Evolutionary conservation across 2,797 vertebrate species (phyloP), one percentile per base, ranked within the genome.

Genomic region (Spheniscus humboldti): DNA sequence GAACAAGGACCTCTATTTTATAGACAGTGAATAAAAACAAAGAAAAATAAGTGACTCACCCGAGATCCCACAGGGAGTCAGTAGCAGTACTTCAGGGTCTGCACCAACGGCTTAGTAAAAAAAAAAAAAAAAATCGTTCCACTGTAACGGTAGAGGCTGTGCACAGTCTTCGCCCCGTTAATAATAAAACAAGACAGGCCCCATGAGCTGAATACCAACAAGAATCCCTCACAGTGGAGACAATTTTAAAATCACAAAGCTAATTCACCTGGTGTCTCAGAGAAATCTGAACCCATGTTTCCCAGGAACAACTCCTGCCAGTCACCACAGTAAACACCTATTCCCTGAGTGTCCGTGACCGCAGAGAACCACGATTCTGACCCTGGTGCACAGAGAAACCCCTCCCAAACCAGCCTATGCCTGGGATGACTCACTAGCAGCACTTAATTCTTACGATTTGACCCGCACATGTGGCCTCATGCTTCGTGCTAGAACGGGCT

Each of bases 21-120:
- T 1, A 85, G 88, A 37, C 56, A 86, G 75, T 43, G 82, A 89
- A 47, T 4, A 27, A 82, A 92, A 55, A 5, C 27, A 73, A 60
- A 48, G 27, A 56, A 83, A 56, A 63, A 37, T 25, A 77, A 80
- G 43, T 48, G 55, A 94, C 73, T 88, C 73, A 76, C 76, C 47
- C 45, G 33, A 86, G 75, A 79, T 67, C 86, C 86, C 88, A 47
- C 2, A 41, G 63, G 77, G 81, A 82, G 37, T 1, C 71, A 63
- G 35, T 4, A 77, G 85, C 75, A 94, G 35, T 88, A 86, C 57
- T 83, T 88, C 75, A 75, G 81, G 55, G 73, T 52, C 73, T 75
- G 73, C 76, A 92, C 28, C 57, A 52, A 43, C 0, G 2, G 67
- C 33, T 92, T 33, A 47, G 82, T 71, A 7, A 80, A 67, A 89